Percentiles rank a stretch among this genome's conserved stretches.
phyloP scores from a whole-genome alignment of 2,797 vertebrate species.

The Ataeniobius toweri region DNA sequence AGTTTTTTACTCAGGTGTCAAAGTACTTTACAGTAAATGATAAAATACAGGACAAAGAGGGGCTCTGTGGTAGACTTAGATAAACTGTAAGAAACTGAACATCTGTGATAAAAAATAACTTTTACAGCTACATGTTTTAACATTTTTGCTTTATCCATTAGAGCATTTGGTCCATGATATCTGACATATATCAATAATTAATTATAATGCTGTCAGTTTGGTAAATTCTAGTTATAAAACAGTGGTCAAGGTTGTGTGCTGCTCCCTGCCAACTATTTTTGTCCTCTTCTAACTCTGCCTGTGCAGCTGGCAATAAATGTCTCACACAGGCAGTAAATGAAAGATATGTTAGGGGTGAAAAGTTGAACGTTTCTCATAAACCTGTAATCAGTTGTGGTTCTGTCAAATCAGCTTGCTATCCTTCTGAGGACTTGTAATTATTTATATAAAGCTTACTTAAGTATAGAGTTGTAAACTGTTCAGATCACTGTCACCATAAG shows the following conservation, averaged over 20 bases:
- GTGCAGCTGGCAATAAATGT: constrained; percentile 10
- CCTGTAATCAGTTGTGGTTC: constrained; percentile 51
- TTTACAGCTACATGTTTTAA: neutral
- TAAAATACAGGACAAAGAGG: neutral
- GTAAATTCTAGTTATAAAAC: constrained; percentile 3
- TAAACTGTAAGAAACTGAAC: neutral
- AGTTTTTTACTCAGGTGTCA: neutral
- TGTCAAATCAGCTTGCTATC: constrained; percentile 39
- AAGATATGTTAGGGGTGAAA: constrained; percentile 60
- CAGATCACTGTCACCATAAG: neutral
- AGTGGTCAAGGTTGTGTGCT: neutral
- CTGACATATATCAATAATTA: neutral
- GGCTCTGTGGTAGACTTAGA: neutral
- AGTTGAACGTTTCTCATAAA: constrained; percentile 55
- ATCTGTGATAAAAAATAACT: neutral
- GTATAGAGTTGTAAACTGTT: neutral
- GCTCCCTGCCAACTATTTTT: constrained; percentile 18
- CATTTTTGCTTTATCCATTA: neutral
- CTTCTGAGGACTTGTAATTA: constrained; percentile 55
- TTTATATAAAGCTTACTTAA: constrained; percentile 17
- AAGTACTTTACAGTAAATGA: neutral
- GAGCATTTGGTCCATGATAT: neutral
- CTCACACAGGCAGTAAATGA: constrained; percentile 57
- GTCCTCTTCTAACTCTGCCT: neutral
- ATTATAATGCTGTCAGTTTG: neutral